phyloP scores from a whole-genome alignment of 2,888 invertebrate genomes.

The Phengaris arion region DNA sequence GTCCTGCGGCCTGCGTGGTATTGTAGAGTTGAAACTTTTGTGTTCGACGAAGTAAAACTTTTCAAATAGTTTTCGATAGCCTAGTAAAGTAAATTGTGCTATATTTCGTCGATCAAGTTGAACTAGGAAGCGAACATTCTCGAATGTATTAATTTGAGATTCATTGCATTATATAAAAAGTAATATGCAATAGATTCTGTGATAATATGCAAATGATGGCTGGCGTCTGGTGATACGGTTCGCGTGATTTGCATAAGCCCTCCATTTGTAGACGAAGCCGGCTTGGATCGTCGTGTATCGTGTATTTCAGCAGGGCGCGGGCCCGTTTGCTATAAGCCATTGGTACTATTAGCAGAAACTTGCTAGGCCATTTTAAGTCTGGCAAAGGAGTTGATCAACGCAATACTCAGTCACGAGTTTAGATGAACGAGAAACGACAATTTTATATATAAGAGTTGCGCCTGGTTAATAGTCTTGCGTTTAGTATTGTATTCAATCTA shows the following conservation, averaged over 20 bases:
- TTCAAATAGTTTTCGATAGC: not conserved
- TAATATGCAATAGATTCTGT: not conserved
- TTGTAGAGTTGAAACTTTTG: not conserved
- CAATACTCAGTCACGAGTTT: not conserved
- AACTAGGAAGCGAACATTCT: not conserved
- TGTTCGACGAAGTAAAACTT: not conserved
- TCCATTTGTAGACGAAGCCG: not conserved
- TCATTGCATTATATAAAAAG: not conserved
- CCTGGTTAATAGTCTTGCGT: too few relatives aligned
- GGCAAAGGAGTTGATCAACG: not conserved
- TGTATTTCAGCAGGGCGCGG: not conserved
- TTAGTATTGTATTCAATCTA: too few relatives aligned
- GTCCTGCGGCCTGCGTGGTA: not conserved
- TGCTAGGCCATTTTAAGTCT: not conserved
- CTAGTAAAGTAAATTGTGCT: not conserved
- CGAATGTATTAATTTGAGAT: not conserved
- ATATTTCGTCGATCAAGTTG: not conserved
- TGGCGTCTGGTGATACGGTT: conserved; percentile 2
- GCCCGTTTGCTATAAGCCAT: not conserved
- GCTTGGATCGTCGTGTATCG: not conserved
- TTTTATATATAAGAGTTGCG: too few relatives aligned
- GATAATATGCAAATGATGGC: not conserved
- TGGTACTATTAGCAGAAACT: not conserved
- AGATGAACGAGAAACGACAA: too few relatives aligned
- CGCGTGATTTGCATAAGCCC: conserved; percentile 4